Conservation (phyloP, 2,888 invertebrate genomes). For the Athrips mouffetella region DNA sequence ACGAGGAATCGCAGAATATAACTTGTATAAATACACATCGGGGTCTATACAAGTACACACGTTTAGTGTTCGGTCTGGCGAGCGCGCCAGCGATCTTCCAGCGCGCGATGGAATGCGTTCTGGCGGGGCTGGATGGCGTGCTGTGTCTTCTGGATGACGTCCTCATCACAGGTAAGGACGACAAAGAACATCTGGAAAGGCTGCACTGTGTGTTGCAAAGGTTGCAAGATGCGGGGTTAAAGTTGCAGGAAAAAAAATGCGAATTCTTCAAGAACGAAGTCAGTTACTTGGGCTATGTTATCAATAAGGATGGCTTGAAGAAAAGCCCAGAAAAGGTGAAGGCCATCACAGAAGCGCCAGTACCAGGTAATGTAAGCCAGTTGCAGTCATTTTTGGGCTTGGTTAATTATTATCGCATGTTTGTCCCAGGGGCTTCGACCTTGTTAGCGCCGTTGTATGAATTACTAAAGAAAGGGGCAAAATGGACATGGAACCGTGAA, state of each 20-base stretch:
- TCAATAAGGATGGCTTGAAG: background rate
- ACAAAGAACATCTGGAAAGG: slow-evolving; percentile 16
- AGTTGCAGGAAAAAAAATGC: no score
- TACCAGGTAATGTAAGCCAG: background rate
- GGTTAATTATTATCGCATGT: background rate
- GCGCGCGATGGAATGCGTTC: slow-evolving; percentile 22
- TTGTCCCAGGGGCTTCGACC: background rate
- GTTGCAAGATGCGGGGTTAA: slow-evolving; percentile 23
- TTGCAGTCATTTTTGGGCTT: no score
- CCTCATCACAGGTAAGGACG: slow-evolving; percentile 14
- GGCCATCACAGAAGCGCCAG: background rate
- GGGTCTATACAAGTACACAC: slow-evolving; percentile 18
- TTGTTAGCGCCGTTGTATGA: background rate
- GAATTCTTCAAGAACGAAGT: background rate
- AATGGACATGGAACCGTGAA: background rate
- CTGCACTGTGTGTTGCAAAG: slow-evolving; percentile 18
- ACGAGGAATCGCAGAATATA: slow-evolving; percentile 15
- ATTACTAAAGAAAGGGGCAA: background rate
- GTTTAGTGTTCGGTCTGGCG: slow-evolving; percentile 24
- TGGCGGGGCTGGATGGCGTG: slow-evolving; percentile 22
- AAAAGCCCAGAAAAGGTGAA: background rate
- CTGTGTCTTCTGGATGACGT: slow-evolving; percentile 23
- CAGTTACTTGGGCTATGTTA: background rate
- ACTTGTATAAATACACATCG: slow-evolving; percentile 11
- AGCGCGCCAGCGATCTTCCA: slow-evolving; percentile 27